Evolutionary conservation across 2,888 invertebrate species (phyloP), one percentile per base, ranked within the genome.

Genomic region (Noctua comes): DNA sequence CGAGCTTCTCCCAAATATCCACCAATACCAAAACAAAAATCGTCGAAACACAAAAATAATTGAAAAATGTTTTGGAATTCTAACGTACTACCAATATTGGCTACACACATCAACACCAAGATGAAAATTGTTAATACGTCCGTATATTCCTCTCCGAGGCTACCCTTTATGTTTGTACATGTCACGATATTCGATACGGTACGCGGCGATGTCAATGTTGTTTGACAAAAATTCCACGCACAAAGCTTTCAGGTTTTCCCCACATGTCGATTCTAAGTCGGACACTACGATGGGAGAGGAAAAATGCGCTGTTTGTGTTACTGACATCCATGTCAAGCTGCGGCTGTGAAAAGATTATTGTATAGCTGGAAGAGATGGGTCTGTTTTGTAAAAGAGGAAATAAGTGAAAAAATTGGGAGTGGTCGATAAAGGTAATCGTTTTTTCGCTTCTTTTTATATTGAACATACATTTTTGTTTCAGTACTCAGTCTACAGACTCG

Each of bases 151-250:
- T 51, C n/a, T 74, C n/a, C 64, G 81, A 74, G 68, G 82, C 40
- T 62, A 72, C 24, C 78, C 72, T 85, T 83, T 73, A 73, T 73
- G 54, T 85, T 54, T 81, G 62, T 66, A 36, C 16, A n/a, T 57
- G 73, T 69, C 36, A 69, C 36, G 74, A 64, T 73, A 84, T 82
- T 71, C 73, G 65, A 85, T 77, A 85, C 64, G 64, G 36, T 40
- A 82, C 81, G 46, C 51, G 31, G 46, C 27, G 54, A 77, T 62
- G 82, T 84, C 82, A 78, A 85, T 78, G 74, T 85, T 78, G 74
- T 84, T 73, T 85, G 85, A 84, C 75, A 64, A 85, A 82, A 84
- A 84, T 85, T 84, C 73, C 73, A 70, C 59, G 70, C 73, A 84
- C 73, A 84, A 84, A 85, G 84, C 85, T 84, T 84, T 82, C 78